These are phyloP conservation scores for Chouioia cunea DNA, from an alignment of 2,888 invertebrate genomes.

Conservation along the genomic window DNA sequence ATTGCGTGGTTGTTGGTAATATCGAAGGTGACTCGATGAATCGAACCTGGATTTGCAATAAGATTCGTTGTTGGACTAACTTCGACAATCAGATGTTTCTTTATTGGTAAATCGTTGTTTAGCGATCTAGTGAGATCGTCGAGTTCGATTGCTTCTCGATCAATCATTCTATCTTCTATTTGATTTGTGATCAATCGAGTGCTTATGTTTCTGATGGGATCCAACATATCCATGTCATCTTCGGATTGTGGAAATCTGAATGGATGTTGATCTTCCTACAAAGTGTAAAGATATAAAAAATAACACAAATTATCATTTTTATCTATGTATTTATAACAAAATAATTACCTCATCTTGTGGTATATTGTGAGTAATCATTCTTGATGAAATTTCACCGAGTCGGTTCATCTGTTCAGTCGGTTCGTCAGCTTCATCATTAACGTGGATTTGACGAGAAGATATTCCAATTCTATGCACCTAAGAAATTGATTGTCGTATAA, in stretches of 20 bases:
- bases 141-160: constrained; percentile 50
- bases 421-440: constrained; percentile 13
- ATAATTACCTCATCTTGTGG: constrained; percentile 10
- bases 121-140: constrained; percentile 50
- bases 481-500: background rate
- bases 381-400: background rate
- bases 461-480: constrained; percentile 2
- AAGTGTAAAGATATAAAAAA: constrained; percentile 11
- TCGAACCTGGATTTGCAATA: constrained; percentile 56
- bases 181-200: background rate
- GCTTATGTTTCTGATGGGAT: constrained; percentile 8
- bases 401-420: background rate
- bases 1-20: constrained; percentile 78
- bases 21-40: constrained; percentile 74
- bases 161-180: constrained; percentile 41
- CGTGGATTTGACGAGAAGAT: constrained; percentile 22
- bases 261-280: constrained; percentile 11
- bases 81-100: constrained; percentile 55
- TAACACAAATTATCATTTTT: background rate
- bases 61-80: constrained; percentile 58
- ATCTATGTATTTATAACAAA: background rate
- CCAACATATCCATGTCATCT: too few relatives aligned
- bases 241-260: constrained; percentile 31
- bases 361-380: constrained; percentile 13
- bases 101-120: constrained; percentile 42